phyloP scores from a whole-genome alignment of 2,113 vertebrate genomes.

The Brachionichthys hirsutus region DNA sequence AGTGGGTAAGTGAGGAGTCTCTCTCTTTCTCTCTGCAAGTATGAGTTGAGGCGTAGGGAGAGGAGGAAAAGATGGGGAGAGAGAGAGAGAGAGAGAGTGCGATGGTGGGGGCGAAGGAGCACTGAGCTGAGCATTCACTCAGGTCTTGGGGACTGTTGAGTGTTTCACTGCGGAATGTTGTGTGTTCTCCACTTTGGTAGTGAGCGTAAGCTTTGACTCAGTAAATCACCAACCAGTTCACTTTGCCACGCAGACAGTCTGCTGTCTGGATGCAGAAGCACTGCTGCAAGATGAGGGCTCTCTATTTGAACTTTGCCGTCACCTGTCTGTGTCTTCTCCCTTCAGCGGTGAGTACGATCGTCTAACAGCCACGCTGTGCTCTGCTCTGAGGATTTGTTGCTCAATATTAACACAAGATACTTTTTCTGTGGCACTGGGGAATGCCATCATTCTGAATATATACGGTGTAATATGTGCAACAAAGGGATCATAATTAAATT shows the following conservation, averaged over 20 bases:
- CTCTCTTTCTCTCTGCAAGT: neutral
- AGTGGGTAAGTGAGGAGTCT: constrained; percentile 15
- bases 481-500: too few species aligned
- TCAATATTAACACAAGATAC: neutral
- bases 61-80: neutral
- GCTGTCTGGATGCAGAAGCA: constrained; percentile 36
- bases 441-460: too few species aligned
- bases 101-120: constrained; percentile 3
- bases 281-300: constrained; percentile 47
- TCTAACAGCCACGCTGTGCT: neutral
- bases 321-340: constrained; percentile 68
- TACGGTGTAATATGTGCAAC: too few species aligned
- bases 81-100: neutral
- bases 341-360: constrained; percentile 57
- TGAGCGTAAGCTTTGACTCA: constrained; percentile 31
- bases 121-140: constrained; percentile 28
- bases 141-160: constrained; percentile 34
- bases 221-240: constrained; percentile 10
- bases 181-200: constrained; percentile 41
- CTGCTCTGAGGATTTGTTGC: constrained; percentile 1
- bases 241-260: neutral
- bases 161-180: constrained; percentile 37
- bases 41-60: neutral
- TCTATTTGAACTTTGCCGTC: constrained; percentile 68
- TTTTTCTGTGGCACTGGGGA: neutral